These are phyloP conservation scores for Tilapia sparmanii DNA, from an alignment of 2,113 vertebrate genomes.

Conservation along the genomic window DNA sequence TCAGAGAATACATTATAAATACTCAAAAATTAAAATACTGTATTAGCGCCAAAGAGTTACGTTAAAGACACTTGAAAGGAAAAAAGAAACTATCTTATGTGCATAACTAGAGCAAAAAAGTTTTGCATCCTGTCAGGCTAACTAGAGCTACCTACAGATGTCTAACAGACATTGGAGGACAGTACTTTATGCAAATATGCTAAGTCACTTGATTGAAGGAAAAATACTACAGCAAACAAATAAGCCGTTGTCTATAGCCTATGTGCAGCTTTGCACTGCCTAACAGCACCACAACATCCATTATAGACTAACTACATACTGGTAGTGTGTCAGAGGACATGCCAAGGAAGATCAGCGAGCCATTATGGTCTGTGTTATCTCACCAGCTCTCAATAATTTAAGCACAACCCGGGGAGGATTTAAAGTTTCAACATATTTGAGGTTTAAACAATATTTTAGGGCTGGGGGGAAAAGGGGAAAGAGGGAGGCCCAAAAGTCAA, in stretches of 20 bases:
- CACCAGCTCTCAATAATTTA: constrained; percentile 49
- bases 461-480: background rate
- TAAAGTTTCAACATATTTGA: constrained; percentile 52
- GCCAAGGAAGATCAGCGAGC: constrained; percentile 56
- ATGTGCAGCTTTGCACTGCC: constrained; percentile 63
- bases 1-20: constrained; percentile 64
- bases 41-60: constrained; percentile 50
- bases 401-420: constrained; percentile 32
- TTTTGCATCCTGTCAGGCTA: constrained; percentile 52
- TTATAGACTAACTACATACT: constrained; percentile 62
- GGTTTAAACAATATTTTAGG: constrained; percentile 32
- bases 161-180: constrained; percentile 51
- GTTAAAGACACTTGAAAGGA: constrained; percentile 43
- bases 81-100: constrained; percentile 34
- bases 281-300: constrained; percentile 69
- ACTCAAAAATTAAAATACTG: constrained; percentile 49
- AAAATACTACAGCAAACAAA: constrained; percentile 58
- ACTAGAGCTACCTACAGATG: constrained; percentile 58
- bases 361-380: constrained; percentile 31
- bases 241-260: constrained; percentile 60
- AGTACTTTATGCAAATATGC: constrained; percentile 56
- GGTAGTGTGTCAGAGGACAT: constrained; percentile 63
- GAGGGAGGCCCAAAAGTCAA: constrained; percentile 44
- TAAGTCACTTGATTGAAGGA: constrained; percentile 60
- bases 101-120: constrained; percentile 59